Evolutionary conservation across 2,113 vertebrate species (phyloP), one percentile per base, ranked within the genome.

Genomic region (Gymnorhina tibicen): DNA sequence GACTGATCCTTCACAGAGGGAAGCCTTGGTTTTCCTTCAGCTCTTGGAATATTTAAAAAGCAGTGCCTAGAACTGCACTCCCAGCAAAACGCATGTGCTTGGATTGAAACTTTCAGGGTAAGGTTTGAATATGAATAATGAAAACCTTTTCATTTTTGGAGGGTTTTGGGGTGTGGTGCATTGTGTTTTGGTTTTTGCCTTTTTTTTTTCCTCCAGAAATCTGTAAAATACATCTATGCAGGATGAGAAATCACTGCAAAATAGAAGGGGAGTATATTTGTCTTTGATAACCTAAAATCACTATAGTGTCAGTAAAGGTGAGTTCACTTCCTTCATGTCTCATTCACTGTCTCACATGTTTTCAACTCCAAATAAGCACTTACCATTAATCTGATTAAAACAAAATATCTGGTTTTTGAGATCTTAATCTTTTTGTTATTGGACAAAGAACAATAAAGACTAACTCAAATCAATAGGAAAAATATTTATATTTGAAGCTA

Each of bases 131-230:
- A n/a, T 11, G 11, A 73, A 69, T 35, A 69, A 50, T 11, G 3
- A 47, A 63, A n/a, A 6, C 1, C 4, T 6, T 69, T 39, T 15
- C 17, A 4, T 50, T 63, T 44, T 24, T 27, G 4, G 37, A n/a
- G 7, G 2, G 4, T 22, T 46, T 26, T 4, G 14, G 2, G 2
- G 3, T 4, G 4, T 6, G 4, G 4, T 18, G 22, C 1, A 1
- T 9, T 80, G 26, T 32, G 21, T 21, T 73, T 64, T 53, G 13
- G 2, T 1, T 28, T 24, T 44, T 19, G 9, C 0, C 1, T 12
- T 21, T 8, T 6, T 19, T 24, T 28, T 13, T 37, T 14, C 21
- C 0, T 10, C 10, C 16, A 80, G n/a, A 67, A 50, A 69, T 23
- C 9, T 64, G 19, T 35, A 55, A 56, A 83, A 66, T 50, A 47